phyloP scores from a whole-genome alignment of 2,797 vertebrate genomes.

The Sparus aurata region DNA sequence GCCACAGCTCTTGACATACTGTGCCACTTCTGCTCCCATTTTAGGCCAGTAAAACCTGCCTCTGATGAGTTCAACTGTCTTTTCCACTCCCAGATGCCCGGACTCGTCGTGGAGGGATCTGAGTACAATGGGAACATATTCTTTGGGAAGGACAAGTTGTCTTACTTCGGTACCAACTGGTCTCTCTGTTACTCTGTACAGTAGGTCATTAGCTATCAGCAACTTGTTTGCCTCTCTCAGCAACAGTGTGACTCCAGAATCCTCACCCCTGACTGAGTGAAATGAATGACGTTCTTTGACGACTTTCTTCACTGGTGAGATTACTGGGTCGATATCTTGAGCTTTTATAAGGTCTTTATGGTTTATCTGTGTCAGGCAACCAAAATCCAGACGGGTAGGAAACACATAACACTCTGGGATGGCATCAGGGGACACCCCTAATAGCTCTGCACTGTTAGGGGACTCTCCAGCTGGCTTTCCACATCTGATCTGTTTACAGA shows the following conservation, averaged over 20 bases:
- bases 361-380: neutral
- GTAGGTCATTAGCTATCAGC: too few species aligned
- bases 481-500: neutral
- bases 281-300: neutral
- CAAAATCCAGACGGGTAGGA: neutral
- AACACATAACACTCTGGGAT: neutral
- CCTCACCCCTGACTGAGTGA: too few species aligned
- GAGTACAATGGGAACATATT: neutral
- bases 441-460: neutral
- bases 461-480: neutral
- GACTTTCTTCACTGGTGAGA: neutral
- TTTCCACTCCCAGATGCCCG: neutral
- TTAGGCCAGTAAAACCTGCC: neutral
- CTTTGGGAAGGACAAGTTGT: neutral
- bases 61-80: neutral
- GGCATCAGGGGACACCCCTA: neutral
- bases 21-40: neutral
- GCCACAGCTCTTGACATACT: neutral
- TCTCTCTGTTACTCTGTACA: too few species aligned
- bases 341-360: neutral
- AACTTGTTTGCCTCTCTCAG: too few species aligned
- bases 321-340: neutral
- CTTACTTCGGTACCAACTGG: neutral
- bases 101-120: neutral
- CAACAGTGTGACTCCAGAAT: too few species aligned